phyloP scores from a whole-genome alignment of 2,113 vertebrate genomes.

The Antennarius striatus region DNA sequence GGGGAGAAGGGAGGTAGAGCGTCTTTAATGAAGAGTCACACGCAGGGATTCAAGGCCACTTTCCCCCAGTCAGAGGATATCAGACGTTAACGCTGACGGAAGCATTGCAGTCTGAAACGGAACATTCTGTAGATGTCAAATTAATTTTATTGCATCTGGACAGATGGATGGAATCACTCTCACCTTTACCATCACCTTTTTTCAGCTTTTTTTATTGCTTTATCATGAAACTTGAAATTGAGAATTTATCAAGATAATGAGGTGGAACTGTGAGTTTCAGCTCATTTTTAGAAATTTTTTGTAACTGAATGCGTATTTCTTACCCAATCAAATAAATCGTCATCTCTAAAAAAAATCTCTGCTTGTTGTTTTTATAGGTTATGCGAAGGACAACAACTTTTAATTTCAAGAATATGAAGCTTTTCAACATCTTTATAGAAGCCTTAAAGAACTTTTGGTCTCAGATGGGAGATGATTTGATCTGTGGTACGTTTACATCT shows the following conservation, averaged over 20 bases:
- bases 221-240: no score
- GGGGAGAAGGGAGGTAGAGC: constrained; percentile 15
- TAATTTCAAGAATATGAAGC: neutral
- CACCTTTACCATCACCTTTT: no score
- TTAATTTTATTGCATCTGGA: no score
- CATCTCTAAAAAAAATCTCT: constrained; percentile 33
- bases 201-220: no score
- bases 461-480: constrained; percentile 10
- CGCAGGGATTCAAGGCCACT: constrained; percentile 24
- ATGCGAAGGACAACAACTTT: neutral
- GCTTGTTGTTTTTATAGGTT: constrained; percentile 25
- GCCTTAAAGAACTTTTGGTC: neutral
- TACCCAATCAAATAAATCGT: constrained; percentile 22
- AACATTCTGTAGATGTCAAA: no score
- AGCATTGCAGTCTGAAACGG: constrained; percentile 8
- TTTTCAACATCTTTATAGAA: neutral
- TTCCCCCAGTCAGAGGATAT: constrained; percentile 10
- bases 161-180: no score
- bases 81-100: constrained; percentile 14
- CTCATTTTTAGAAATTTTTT: neutral
- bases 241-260: no score
- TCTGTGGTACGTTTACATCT: constrained; percentile 9
- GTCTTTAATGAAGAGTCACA: constrained; percentile 22
- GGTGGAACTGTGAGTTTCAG: no score
- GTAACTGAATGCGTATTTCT: constrained; percentile 27